Percentiles rank a stretch among this genome's conserved stretches.
Evolutionary conservation across 2,888 invertebrate genomes (phyloP).

Genomic region (Drosophila seclusa): DNA sequence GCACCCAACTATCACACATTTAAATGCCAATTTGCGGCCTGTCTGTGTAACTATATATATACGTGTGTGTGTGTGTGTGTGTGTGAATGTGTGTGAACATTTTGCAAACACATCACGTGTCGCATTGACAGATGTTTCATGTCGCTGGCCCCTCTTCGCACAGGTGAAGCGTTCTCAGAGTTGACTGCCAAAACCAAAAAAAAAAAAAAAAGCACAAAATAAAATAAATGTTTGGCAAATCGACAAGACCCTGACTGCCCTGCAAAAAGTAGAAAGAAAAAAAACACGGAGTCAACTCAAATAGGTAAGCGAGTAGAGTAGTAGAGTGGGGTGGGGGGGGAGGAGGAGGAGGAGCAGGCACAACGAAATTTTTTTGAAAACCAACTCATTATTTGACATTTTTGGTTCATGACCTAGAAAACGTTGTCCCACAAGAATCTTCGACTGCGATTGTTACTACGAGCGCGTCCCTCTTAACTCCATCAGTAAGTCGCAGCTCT

Average conservation of each 20-base stretch:
- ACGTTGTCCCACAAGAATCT: constrained; percentile 42
- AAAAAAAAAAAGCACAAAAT: not conserved
- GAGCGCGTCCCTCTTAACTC: constrained; percentile 1
- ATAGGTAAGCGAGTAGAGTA: constrained; percentile 21
- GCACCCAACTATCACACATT: constrained; percentile 58
- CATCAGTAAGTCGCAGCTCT: not conserved
- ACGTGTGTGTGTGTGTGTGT: not conserved
- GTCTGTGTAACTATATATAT: not conserved
- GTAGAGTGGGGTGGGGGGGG: not conserved
- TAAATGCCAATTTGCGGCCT: constrained; percentile 51
- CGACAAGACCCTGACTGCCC: constrained; percentile 49
- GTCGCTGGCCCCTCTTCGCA: constrained; percentile 22
- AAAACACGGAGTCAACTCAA: constrained; percentile 1
- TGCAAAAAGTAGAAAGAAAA: not conserved
- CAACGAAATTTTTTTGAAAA: constrained; percentile 44
- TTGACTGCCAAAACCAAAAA: constrained; percentile 20
- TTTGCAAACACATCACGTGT: constrained; percentile 61
- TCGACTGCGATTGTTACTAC: constrained; percentile 11
- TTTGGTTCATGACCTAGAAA: constrained; percentile 78
- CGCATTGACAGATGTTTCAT: constrained; percentile 61
- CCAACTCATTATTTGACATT: constrained; percentile 76
- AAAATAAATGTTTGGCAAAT: constrained; percentile 50
- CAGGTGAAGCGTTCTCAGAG: constrained; percentile 36
- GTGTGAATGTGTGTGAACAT: constrained; percentile 27
- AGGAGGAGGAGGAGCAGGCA: constrained; percentile 10